A percentile compares a stretch with the other conserved stretches of the same genome.
phyloP scores from a whole-genome alignment of 37 sponge, comb jelly and placozoan genomes.

The Haliclona indistincta region DNA sequence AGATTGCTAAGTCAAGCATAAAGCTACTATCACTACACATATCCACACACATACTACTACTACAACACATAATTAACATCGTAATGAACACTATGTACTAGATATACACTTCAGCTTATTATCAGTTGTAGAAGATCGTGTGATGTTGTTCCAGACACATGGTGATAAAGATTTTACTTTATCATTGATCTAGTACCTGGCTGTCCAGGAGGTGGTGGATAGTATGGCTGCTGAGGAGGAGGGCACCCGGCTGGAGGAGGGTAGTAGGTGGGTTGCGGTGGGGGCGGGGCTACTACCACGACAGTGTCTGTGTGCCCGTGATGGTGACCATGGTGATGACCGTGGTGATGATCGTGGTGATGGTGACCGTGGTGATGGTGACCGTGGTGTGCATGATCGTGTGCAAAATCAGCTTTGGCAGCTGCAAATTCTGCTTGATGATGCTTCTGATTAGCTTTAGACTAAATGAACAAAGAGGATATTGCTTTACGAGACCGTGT shows the following conservation, averaged over 20 bases:
- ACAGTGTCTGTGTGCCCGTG: slow-evolving; percentile 11
- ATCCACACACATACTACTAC: too few species aligned
- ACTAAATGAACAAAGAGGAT: slow-evolving; percentile 14
- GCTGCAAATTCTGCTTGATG: slow-evolving; percentile 61
- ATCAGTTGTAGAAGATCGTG: too few species aligned
- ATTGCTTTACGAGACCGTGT: background rate
- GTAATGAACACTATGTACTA: too few species aligned
- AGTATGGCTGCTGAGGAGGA: background rate
- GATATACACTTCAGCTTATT: too few species aligned
- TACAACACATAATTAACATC: too few species aligned
- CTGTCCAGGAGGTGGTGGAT: slow-evolving; percentile 13
- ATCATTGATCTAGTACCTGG: too few species aligned
- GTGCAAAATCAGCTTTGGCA: slow-evolving; percentile 49
- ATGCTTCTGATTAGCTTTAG: slow-evolving; percentile 60
- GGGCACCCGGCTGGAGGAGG: background rate
- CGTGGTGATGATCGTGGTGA: slow-evolving; percentile 41
- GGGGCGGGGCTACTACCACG: slow-evolving; percentile 47
- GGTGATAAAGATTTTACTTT: too few species aligned
- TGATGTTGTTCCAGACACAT: too few species aligned
- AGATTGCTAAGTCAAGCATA: too few species aligned
- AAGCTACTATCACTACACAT: too few species aligned
- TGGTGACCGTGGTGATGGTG: slow-evolving; percentile 30
- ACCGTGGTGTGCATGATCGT: slow-evolving; percentile 42
- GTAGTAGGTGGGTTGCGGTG: background rate
- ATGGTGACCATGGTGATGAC: slow-evolving; percentile 15